Percentiles rank a stretch among this genome's conserved stretches.
Conservation (phyloP, 1,140 invertebrate species). For the Rhizoglyphus robini region DNA sequence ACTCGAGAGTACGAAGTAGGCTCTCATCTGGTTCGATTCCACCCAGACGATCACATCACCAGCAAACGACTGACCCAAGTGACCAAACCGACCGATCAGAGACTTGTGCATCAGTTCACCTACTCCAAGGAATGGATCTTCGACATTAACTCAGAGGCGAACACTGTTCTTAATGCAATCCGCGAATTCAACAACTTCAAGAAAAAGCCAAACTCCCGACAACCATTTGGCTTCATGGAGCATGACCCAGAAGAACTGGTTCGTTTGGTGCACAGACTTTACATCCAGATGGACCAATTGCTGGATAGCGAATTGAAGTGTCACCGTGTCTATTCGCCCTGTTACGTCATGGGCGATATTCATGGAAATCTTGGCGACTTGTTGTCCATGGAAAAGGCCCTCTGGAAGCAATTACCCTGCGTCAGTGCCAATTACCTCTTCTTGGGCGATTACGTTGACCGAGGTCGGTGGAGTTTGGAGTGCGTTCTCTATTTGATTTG, state of each 20-base stretch:
- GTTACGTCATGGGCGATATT: no score
- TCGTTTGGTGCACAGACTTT: no score
- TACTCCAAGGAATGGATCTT: slow-evolving; percentile 4
- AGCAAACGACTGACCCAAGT: neutral
- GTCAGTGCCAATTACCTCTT: no score
- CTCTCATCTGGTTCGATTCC: slow-evolving; percentile 10
- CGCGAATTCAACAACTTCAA: slow-evolving; percentile 10
- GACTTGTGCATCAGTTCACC: neutral
- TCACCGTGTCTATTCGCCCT: no score
- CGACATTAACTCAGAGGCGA: slow-evolving; percentile 11
- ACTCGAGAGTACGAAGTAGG: slow-evolving; percentile 9
- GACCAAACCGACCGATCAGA: neutral
- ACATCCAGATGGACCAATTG: no score
- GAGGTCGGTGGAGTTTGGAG: no score
- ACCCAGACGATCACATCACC: neutral
- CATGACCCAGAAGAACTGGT: neutral
- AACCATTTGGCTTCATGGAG: neutral
- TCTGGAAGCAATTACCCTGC: no score
- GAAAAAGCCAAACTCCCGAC: neutral
- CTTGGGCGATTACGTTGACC: no score
- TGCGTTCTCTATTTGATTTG: no score
- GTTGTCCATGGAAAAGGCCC: no score
- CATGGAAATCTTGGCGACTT: no score
- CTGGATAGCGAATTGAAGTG: no score
- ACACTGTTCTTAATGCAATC: neutral